Evolutionary conservation across 2,888 invertebrate species (phyloP), one percentile per base, ranked within the genome.

Genomic region (Biston betularia): DNA sequence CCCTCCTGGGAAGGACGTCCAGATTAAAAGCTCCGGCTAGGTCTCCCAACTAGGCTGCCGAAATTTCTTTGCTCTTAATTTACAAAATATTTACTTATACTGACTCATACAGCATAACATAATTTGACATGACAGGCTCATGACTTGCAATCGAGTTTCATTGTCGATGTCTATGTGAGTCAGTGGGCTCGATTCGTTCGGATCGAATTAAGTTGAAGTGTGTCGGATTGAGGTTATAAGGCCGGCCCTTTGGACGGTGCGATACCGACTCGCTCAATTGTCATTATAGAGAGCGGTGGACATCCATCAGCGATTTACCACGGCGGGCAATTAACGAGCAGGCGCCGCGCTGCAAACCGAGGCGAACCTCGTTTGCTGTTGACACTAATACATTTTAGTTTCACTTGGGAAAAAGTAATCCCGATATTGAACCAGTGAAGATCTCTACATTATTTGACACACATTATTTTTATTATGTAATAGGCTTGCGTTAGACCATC

Each of bases 301-400:
- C 88, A 89, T 92, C 79, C 83, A 88, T 92, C 90, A 89, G 77
- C 81, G 81, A 92, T 93, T 89, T 82, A 79, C 82, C 80, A 87
- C 88, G 87, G 83, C 78, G 84, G 82, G 88, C 92, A 92, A 92
- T 92, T 92, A 92, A 79, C 76, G 76, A 68, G 70, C 75, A 78
- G 78, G 81, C 85, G 82, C 82, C 78, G 76, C 70, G 69, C 58
- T 63, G 40, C 54, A 46, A 76, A 81, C 80, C 75, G 78, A 80
- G 74, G 80, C 80, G 78, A 78, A 84, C 80, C 83, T 79, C 77
- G 78, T 83, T 79, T 79, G 77, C 80, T 77, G 77, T 72, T 77
- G 76, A 72, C 77, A 77, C 75, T 81, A 76, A 80, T 79, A 79
- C 79, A 79, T 82, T 83, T 81, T 78, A 76, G 72, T 71, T 76